Percentiles rank a stretch among this genome's conserved stretches.
These are phyloP conservation scores for Discoglossus pictus DNA, from an alignment of 2,797 vertebrate species.

Conservation along the genomic window DNA sequence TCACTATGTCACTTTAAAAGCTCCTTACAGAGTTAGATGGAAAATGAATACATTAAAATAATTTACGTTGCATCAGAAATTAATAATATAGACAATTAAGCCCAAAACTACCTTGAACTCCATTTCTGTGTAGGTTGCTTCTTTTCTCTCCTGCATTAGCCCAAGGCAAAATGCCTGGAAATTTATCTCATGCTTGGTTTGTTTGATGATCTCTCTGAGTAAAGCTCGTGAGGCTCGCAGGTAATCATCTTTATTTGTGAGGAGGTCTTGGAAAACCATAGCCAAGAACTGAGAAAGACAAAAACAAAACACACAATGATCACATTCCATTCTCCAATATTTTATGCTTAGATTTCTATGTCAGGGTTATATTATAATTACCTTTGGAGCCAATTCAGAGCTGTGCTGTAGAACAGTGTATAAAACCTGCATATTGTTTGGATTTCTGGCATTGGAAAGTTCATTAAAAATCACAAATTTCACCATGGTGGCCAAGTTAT, in stretches of 20 bases:
- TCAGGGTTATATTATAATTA: slow-evolving; percentile 57
- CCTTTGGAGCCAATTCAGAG: slow-evolving; percentile 94
- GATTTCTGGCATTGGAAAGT: slow-evolving; percentile 93
- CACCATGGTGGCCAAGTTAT: slow-evolving; percentile 94
- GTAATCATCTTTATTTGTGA: slow-evolving; percentile 96
- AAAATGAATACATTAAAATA: no score
- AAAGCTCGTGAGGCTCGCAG: slow-evolving; percentile 89
- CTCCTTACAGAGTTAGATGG: no score
- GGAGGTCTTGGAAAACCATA: slow-evolving; percentile 97
- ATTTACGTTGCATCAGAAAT: no score
- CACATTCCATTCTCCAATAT: no score
- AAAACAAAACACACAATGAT: not conserved
- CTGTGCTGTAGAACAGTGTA: slow-evolving; percentile 94
- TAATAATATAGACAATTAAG: no score
- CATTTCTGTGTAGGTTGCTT: slow-evolving; percentile 88
- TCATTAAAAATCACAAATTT: slow-evolving; percentile 98
- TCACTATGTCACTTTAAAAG: no score
- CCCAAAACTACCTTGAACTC: slow-evolving; percentile 91
- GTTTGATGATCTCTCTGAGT: slow-evolving; percentile 95
- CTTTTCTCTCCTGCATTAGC: slow-evolving; percentile 96
- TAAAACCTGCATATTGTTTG: slow-evolving; percentile 97
- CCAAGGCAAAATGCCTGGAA: slow-evolving; percentile 97
- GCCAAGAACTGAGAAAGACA: slow-evolving; percentile 81
- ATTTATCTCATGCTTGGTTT: slow-evolving; percentile 98
- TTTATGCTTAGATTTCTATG: no score